phyloP scores from a whole-genome alignment of 2,888 invertebrate genomes.

The Acrobasis suavella region DNA sequence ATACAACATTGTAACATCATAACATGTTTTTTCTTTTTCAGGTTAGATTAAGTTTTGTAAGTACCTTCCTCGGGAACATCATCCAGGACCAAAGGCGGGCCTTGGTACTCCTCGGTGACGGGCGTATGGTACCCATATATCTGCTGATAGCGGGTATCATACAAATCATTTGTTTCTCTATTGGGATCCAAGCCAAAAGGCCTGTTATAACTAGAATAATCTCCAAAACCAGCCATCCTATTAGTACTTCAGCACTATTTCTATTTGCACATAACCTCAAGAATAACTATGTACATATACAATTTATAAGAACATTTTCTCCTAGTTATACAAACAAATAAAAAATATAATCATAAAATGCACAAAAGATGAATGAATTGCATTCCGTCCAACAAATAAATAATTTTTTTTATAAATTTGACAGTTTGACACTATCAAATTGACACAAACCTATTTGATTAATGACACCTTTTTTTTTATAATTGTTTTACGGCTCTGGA shows the following conservation, averaged over 20 bases:
- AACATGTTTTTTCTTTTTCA: background rate
- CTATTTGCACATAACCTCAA: slow-evolving; percentile 14
- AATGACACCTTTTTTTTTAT: too few relatives aligned
- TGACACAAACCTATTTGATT: background rate
- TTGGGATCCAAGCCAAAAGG: slow-evolving; percentile 73
- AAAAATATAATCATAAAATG: slow-evolving; percentile 15
- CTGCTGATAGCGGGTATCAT: slow-evolving; percentile 77
- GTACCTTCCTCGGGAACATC: slow-evolving; percentile 73
- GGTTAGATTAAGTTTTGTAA: slow-evolving; percentile 11
- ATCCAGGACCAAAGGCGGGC: slow-evolving; percentile 76
- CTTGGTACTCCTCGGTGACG: slow-evolving; percentile 74
- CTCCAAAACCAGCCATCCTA: slow-evolving; percentile 76
- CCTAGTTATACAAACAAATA: slow-evolving; percentile 17
- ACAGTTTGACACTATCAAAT: background rate
- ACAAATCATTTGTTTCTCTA: slow-evolving; percentile 71
- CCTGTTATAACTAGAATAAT: slow-evolving; percentile 69
- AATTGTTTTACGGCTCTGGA: too few relatives aligned
- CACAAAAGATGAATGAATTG: slow-evolving; percentile 5
- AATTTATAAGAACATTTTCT: slow-evolving; percentile 22
- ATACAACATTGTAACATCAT: too few relatives aligned
- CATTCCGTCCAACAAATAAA: background rate
- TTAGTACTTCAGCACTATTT: slow-evolving; percentile 7
- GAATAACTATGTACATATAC: slow-evolving; percentile 10
- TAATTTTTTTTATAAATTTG: background rate
- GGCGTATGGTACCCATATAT: slow-evolving; percentile 78